Evolutionary conservation across 2,888 invertebrate species (phyloP).

Genomic region (Oegoconia quadripuncta): DNA sequence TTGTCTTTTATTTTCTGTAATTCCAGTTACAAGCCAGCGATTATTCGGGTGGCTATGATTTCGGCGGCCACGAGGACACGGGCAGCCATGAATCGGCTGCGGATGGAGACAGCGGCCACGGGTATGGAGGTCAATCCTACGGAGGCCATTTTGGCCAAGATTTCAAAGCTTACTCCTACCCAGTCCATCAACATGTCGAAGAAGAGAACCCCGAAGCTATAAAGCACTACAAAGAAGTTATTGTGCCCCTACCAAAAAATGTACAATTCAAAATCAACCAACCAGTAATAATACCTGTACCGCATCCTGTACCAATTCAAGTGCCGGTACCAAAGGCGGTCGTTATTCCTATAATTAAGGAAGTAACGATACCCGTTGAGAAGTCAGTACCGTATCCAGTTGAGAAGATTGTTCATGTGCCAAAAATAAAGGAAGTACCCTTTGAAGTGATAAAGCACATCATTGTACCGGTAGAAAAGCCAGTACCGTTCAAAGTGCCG

Average conservation of each 20-base stretch:
- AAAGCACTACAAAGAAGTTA: constrained; percentile 83
- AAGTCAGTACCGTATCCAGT: constrained; percentile 86
- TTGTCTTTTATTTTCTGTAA: constrained; percentile 11
- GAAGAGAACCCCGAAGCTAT: constrained; percentile 84
- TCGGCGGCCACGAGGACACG: constrained; percentile 36
- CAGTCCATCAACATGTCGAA: constrained; percentile 82
- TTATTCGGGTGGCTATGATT: constrained; percentile 42
- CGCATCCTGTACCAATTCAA: constrained; percentile 84
- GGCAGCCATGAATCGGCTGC: constrained; percentile 50
- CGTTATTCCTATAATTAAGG: constrained; percentile 83
- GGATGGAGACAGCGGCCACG: constrained; percentile 42
- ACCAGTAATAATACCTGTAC: constrained; percentile 77
- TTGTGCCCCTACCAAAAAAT: constrained; percentile 82
- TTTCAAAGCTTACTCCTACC: constrained; percentile 67
- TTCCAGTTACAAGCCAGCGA: constrained; percentile 63
- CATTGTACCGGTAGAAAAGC: constrained; percentile 83
- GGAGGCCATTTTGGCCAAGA: no score
- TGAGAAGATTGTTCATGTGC: constrained; percentile 82
- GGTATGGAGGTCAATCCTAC: no score
- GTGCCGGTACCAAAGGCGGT: constrained; percentile 84
- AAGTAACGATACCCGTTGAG: constrained; percentile 83
- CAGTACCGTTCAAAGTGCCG: constrained; percentile 84
- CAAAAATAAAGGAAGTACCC: constrained; percentile 83
- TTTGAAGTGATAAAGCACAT: constrained; percentile 84
- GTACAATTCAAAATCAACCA: constrained; percentile 79